Conservation (phyloP, 2,113 vertebrate species). For the Felis chaus region DNA sequence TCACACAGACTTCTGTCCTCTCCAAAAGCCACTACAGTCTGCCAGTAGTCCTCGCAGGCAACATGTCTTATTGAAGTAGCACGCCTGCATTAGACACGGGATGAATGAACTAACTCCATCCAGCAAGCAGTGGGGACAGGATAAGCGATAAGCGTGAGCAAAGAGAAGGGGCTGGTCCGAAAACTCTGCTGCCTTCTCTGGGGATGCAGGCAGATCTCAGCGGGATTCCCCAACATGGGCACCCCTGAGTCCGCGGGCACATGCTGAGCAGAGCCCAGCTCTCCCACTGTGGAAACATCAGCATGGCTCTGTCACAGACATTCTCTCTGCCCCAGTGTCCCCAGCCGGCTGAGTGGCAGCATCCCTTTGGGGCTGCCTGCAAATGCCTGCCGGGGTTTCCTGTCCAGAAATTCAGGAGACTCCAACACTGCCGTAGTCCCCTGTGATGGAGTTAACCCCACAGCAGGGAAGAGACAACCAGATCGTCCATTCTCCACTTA, state of each 20-base stretch:
- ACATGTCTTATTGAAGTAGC: not conserved
- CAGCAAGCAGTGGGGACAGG: not conserved
- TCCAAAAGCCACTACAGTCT: not conserved
- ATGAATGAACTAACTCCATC: not conserved
- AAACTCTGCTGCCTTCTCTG: not conserved
- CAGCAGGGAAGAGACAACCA: not conserved
- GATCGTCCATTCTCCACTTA: not conserved
- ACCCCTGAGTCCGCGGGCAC: not conserved
- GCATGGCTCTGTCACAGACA: not conserved
- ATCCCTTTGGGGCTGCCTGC: not conserved
- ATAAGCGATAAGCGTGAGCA: no score
- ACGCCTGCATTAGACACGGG: not conserved
- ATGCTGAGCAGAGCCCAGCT: not conserved
- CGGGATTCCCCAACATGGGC: not conserved
- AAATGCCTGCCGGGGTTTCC: not conserved
- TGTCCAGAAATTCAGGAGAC: not conserved
- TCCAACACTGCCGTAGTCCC: not conserved
- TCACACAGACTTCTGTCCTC: not conserved
- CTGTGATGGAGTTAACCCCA: not conserved
- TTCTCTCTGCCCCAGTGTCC: not conserved
- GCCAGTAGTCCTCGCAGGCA: not conserved
- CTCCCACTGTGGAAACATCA: not conserved
- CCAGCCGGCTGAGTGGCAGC: not conserved
- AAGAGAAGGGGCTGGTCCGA: not conserved
- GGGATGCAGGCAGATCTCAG: not conserved